Percentiles rank a stretch among this genome's conserved stretches.
Conservation (phyloP, 2,797 vertebrate genomes). For the Bryconaethiops microstoma region DNA sequence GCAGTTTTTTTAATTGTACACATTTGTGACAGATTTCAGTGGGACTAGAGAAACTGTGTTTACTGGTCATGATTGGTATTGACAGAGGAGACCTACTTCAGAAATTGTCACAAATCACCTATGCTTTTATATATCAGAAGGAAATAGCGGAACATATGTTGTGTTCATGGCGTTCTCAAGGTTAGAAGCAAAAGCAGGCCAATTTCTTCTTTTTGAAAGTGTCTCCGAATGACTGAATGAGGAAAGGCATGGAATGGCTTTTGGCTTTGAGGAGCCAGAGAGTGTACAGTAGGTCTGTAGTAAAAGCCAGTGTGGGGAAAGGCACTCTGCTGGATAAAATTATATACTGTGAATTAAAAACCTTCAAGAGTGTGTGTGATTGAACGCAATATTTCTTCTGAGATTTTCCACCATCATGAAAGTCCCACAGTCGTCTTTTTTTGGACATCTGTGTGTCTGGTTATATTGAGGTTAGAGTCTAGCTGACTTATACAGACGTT, state of each 20-base stretch:
- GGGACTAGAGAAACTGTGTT: background rate
- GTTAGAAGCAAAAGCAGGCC: background rate
- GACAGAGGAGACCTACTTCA: background rate
- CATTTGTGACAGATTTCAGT: background rate
- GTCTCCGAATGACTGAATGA: slow-evolving; percentile 13
- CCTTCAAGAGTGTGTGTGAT: slow-evolving; percentile 13
- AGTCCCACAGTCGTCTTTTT: background rate
- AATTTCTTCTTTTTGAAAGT: background rate
- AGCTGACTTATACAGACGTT: too few relatives aligned
- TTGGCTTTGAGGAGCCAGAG: background rate
- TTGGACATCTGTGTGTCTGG: background rate
- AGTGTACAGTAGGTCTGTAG: background rate
- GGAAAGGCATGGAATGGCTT: background rate
- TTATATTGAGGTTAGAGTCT: too few relatives aligned
- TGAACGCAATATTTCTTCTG: slow-evolving; percentile 28
- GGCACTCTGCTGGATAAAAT: slow-evolving; percentile 19
- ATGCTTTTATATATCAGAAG: background rate
- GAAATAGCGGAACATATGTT: background rate
- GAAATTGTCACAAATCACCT: background rate
- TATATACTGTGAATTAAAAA: background rate
- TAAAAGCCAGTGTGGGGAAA: background rate
- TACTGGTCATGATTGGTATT: background rate
- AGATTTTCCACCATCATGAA: slow-evolving; percentile 19
- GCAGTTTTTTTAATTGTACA: too few relatives aligned
- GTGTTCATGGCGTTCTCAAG: background rate